These are phyloP conservation scores for Eumacrocentrus americanus DNA, from an alignment of 2,888 invertebrate genomes.

Conservation along the genomic window DNA sequence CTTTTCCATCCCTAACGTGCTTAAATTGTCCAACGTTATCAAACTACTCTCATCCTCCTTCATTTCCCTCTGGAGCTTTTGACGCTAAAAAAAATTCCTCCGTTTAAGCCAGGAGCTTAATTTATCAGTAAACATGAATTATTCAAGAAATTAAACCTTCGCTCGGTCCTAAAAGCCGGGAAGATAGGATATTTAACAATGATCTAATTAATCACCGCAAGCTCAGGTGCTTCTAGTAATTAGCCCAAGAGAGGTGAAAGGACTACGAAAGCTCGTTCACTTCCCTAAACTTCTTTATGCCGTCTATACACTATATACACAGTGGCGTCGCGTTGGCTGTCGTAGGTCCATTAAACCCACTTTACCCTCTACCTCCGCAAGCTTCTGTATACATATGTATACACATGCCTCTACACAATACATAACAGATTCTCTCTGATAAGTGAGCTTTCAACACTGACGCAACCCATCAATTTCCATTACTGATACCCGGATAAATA, in stretches of 20 bases:
- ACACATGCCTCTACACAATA: not conserved
- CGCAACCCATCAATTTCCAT: not conserved
- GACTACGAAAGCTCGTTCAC: not conserved
- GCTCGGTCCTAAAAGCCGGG: too few species aligned
- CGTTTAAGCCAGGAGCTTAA: not conserved
- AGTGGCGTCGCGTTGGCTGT: constrained; percentile 12
- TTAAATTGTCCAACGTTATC: too few species aligned
- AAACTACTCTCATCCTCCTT: too few species aligned
- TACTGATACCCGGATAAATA: not conserved
- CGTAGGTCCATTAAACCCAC: constrained; percentile 14
- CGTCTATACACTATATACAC: not conserved
- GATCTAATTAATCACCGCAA: not conserved
- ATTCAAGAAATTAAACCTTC: not conserved
- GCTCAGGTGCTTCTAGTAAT: too few species aligned
- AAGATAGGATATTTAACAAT: too few species aligned
- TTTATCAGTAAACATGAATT: not conserved
- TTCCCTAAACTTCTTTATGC: not conserved
- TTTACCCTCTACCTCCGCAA: not conserved
- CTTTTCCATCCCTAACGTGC: too few species aligned
- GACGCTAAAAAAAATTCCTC: too few species aligned
- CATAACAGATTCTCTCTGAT: not conserved
- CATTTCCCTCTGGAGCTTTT: too few species aligned
- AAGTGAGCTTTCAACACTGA: constrained; percentile 1
- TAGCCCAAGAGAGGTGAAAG: not conserved
- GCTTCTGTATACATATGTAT: not conserved